phyloP scores from a whole-genome alignment of 2,797 vertebrate species.

The Eptatretus atami region DNA sequence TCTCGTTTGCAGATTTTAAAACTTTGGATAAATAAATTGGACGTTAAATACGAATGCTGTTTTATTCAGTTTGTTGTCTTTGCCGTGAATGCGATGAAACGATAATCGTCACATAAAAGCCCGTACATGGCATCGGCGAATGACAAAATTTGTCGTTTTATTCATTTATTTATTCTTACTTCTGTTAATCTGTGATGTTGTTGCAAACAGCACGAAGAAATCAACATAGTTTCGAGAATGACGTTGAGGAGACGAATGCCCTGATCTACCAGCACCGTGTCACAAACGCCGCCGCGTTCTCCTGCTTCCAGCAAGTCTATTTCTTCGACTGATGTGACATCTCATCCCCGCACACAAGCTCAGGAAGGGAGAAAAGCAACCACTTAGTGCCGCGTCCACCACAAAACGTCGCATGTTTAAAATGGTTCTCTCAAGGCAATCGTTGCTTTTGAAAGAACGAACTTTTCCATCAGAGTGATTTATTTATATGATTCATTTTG shows the following conservation, averaged over 20 bases:
- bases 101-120: neutral
- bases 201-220: conserved; percentile 21
- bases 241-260: conserved; percentile 15
- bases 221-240: conserved; percentile 18
- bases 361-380: no score
- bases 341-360: no score
- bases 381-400: no score
- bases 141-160: neutral
- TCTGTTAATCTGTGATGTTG: neutral
- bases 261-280: conserved; percentile 27
- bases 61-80: neutral
- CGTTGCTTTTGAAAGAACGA: no score
- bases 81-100: neutral
- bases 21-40: neutral
- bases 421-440: no score
- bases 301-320: conserved; percentile 24
- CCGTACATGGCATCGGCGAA: neutral
- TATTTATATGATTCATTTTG: no score
- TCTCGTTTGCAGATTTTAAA: neutral
- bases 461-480: no score
- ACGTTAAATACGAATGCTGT: neutral
- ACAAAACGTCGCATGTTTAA: no score
- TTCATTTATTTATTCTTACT: neutral
- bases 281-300: conserved; percentile 18
- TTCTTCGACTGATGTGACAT: conserved; percentile 16